Conservation (phyloP, 2,113 vertebrate species). For the Cottus gobio region DNA sequence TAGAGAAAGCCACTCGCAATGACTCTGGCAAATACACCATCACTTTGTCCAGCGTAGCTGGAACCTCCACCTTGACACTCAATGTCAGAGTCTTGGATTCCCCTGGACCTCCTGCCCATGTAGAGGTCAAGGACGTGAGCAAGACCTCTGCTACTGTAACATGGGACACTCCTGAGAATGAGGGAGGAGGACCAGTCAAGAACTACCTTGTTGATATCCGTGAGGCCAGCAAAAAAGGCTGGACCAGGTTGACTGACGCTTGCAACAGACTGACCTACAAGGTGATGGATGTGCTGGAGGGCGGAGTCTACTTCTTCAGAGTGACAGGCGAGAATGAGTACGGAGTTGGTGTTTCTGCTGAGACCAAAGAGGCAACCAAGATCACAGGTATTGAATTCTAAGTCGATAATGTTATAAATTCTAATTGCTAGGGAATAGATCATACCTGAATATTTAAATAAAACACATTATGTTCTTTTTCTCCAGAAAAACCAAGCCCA, state of each 20-base stretch:
- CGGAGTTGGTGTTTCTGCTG: constrained; percentile 89
- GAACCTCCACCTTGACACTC: constrained; percentile 89
- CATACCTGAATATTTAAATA: neutral
- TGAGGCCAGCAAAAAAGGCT: constrained; percentile 97
- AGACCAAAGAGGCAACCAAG: constrained; percentile 95
- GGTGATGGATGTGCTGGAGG: constrained; percentile 90
- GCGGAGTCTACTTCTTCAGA: constrained; percentile 94
- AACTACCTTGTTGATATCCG: constrained; percentile 96
- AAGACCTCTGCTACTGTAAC: constrained; percentile 91
- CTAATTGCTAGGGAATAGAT: neutral
- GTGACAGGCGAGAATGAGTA: constrained; percentile 97
- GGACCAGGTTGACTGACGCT: constrained; percentile 93
- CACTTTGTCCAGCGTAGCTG: constrained; percentile 91
- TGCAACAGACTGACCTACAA: constrained; percentile 95
- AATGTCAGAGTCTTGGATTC: constrained; percentile 96
- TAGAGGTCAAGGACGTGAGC: constrained; percentile 90
- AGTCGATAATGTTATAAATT: neutral
- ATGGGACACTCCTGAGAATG: constrained; percentile 98
- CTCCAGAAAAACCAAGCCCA: constrained; percentile 96
- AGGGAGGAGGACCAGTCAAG: constrained; percentile 95
- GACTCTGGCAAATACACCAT: constrained; percentile 97
- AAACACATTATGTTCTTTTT: constrained; percentile 17
- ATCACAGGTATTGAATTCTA: constrained; percentile 89
- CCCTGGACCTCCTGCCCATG: constrained; percentile 89
- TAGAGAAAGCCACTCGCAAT: constrained; percentile 94